Evolutionary conservation across 2,113 vertebrate species (phyloP).

Genomic region (Thomomys bottae): DNA sequence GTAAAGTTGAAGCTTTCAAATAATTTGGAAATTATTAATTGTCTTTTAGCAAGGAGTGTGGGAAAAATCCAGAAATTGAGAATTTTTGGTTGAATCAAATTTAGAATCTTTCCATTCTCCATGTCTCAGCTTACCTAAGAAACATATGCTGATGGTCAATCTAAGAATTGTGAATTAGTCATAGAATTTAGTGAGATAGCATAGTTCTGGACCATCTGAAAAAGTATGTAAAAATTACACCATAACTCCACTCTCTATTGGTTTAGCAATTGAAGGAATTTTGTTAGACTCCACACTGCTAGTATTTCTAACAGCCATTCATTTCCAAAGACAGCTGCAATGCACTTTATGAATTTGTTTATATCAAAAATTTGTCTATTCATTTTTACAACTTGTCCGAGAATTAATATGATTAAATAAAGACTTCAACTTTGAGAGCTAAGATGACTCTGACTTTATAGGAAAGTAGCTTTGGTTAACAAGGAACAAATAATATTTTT

Average conservation of each 20-base stretch:
- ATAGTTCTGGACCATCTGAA: not conserved
- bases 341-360: not conserved
- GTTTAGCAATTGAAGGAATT: not conserved
- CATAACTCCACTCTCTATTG: constrained; percentile 1
- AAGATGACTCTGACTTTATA: not conserved
- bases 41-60: too few species aligned
- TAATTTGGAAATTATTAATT: too few species aligned
- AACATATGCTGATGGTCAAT: not conserved
- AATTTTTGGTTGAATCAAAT: not conserved
- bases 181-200: not conserved
- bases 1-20: too few species aligned
- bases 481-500: not conserved
- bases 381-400: constrained; percentile 32
- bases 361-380: not conserved
- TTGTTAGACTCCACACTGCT: not conserved
- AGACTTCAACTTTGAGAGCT: not conserved
- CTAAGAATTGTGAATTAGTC: not conserved
- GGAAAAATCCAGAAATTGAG: not conserved
- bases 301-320: not conserved
- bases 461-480: constrained; percentile 1
- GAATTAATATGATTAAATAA: constrained; percentile 1
- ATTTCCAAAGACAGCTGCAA: constrained; percentile 4
- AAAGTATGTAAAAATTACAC: constrained; percentile 10
- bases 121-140: not conserved
- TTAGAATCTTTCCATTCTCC: not conserved